Conservation (phyloP, 2,113 vertebrate genomes). For the Oryzias celebensis region DNA sequence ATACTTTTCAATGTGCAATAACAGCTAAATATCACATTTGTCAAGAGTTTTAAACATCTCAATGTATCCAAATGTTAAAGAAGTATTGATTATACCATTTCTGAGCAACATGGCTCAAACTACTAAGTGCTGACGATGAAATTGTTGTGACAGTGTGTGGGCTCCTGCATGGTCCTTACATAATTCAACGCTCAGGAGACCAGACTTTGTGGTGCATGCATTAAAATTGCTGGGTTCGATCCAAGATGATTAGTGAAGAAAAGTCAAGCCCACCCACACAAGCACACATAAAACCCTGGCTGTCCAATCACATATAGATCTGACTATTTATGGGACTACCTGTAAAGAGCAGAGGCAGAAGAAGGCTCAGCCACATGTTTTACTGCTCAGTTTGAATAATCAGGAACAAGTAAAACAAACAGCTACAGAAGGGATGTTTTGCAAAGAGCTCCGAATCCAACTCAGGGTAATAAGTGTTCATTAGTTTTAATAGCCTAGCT, state of each 20-base stretch:
- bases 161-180: background rate
- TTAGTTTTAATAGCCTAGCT: constrained; percentile 73
- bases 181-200: background rate
- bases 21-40: too few relatives aligned
- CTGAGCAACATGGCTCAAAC: too few relatives aligned
- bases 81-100: too few relatives aligned
- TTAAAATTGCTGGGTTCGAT: constrained; percentile 18
- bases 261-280: constrained; percentile 53
- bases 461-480: constrained; percentile 71
- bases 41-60: too few relatives aligned
- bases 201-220: constrained; percentile 5
- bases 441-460: constrained; percentile 58
- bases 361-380: constrained; percentile 55
- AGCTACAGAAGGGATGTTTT: constrained; percentile 66
- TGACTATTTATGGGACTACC: constrained; percentile 64
- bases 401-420: constrained; percentile 75
- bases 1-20: too few relatives aligned
- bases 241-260: constrained; percentile 34
- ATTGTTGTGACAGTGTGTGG: background rate
- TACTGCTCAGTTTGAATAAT: constrained; percentile 70
- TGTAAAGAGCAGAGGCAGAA: constrained; percentile 64
- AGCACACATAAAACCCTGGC: constrained; percentile 35
- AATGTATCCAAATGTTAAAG: too few relatives aligned
- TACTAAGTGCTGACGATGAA: too few relatives aligned
- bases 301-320: constrained; percentile 59